A percentile compares a stretch with the other conserved stretches of the same genome.
Evolutionary conservation across 1,140 invertebrate species (phyloP).

Genomic region (Luehdorfia chinensis): DNA sequence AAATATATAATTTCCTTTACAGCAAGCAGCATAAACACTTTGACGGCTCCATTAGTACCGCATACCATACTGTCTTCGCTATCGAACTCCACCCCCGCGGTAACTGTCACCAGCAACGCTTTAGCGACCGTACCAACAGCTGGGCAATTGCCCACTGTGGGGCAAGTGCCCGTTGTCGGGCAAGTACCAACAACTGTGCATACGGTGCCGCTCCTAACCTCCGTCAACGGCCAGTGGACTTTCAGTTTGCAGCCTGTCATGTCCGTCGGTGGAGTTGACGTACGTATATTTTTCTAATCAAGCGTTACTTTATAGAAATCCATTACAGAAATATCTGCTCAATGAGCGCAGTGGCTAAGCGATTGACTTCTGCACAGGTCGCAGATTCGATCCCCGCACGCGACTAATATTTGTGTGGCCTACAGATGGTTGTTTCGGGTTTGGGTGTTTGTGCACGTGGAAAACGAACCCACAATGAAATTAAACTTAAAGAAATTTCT

Average conservation of each 20-base stretch:
- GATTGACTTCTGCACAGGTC: no score
- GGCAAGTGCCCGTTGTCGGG: slow-evolving; percentile 35
- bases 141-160: slow-evolving; percentile 9
- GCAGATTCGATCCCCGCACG: no score
- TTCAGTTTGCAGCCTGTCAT: slow-evolving; percentile 65
- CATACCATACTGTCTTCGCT: slow-evolving; percentile 20
- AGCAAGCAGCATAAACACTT: slow-evolving; percentile 41
- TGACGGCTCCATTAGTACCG: slow-evolving; percentile 28
- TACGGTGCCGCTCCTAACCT: slow-evolving; percentile 59
- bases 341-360: no score
- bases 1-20: no score
- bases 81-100: slow-evolving; percentile 1
- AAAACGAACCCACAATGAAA: no score
- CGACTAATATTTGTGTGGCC: no score
- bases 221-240: slow-evolving; percentile 66
- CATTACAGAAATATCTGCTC: no score
- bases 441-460: no score
- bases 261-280: slow-evolving; percentile 60
- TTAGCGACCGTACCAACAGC: slow-evolving; percentile 31
- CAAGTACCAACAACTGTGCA: slow-evolving; percentile 51
- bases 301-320: no score
- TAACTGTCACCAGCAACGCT: slow-evolving; percentile 14
- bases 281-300: slow-evolving; percentile 39
- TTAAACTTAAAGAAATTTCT: no score
- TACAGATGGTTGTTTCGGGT: no score